Evolutionary conservation across 1,140 invertebrate genomes (phyloP).

Genomic region (Drosophila littoralis): DNA sequence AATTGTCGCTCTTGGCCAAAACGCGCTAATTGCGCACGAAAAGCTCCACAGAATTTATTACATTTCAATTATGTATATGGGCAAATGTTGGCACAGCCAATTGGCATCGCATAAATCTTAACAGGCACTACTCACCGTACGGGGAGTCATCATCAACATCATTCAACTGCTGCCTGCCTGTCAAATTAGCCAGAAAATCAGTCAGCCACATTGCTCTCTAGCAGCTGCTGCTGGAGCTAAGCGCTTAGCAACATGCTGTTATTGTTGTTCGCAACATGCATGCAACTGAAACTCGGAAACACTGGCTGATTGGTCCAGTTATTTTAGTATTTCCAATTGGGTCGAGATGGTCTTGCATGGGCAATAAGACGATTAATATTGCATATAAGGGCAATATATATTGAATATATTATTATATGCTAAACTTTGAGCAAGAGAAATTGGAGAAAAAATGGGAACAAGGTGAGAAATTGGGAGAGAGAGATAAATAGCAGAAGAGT

Average conservation of each 20-base stretch:
- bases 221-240: slow-evolving; percentile 33
- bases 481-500: too few relatives aligned
- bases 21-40: slow-evolving; percentile 77
- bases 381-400: neutral
- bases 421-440: too few relatives aligned
- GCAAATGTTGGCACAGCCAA: slow-evolving; percentile 71
- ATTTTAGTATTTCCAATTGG: slow-evolving; percentile 4
- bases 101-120: slow-evolving; percentile 76
- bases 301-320: slow-evolving; percentile 22
- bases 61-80: slow-evolving; percentile 82
- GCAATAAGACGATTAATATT: neutral
- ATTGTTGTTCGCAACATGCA: slow-evolving; percentile 34
- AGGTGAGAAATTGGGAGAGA: too few relatives aligned
- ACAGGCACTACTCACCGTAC: slow-evolving; percentile 12
- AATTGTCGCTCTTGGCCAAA: slow-evolving; percentile 62
- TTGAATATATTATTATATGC: too few relatives aligned
- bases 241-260: slow-evolving; percentile 33
- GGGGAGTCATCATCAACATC: slow-evolving; percentile 17
- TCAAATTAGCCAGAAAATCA: slow-evolving; percentile 71
- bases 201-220: slow-evolving; percentile 50
- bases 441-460: too few relatives aligned
- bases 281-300: slow-evolving; percentile 16
- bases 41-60: slow-evolving; percentile 75
- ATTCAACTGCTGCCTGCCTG: slow-evolving; percentile 33
- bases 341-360: neutral